Evolutionary conservation across 1,140 invertebrate species (phyloP).

Genomic region (Maconellicoccus hirsutus): DNA sequence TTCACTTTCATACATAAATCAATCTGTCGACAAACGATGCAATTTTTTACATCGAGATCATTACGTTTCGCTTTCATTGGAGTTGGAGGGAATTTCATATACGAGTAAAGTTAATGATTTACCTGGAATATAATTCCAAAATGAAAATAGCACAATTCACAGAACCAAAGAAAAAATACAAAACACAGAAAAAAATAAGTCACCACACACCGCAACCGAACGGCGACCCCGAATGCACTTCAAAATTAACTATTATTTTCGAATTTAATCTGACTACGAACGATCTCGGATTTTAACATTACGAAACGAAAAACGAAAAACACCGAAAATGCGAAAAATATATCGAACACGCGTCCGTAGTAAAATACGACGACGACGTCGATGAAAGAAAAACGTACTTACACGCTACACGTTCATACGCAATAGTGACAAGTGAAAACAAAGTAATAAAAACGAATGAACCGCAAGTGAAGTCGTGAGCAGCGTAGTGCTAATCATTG

Average conservation of each 20-base stretch:
- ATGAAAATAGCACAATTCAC: not conserved
- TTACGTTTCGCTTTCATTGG: too few species aligned
- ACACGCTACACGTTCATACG: not conserved
- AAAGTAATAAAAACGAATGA: constrained; percentile 22
- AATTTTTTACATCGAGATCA: too few species aligned
- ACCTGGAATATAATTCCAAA: not conserved
- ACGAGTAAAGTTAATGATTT: too few species aligned
- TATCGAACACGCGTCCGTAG: not conserved
- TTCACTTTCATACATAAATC: too few species aligned
- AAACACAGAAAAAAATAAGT: constrained; percentile 1
- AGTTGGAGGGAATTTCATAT: too few species aligned
- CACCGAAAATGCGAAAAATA: not conserved
- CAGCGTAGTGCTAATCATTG: constrained; percentile 20
- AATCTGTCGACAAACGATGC: too few species aligned
- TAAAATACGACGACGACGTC: too few species aligned
- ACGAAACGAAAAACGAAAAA: not conserved
- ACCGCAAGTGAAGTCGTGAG: constrained; percentile 20
- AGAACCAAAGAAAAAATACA: not conserved
- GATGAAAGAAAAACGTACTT: too few species aligned
- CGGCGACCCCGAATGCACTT: too few species aligned
- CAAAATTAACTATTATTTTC: constrained; percentile 9
- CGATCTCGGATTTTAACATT: constrained; percentile 11
- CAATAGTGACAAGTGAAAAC: constrained; percentile 20
- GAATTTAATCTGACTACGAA: constrained; percentile 10
- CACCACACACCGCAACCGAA: not conserved